A percentile compares a stretch with the other conserved stretches of the same genome.
Evolutionary conservation across 2,113 vertebrate species (phyloP).

Genomic region (Myrmecobius fasciatus): DNA sequence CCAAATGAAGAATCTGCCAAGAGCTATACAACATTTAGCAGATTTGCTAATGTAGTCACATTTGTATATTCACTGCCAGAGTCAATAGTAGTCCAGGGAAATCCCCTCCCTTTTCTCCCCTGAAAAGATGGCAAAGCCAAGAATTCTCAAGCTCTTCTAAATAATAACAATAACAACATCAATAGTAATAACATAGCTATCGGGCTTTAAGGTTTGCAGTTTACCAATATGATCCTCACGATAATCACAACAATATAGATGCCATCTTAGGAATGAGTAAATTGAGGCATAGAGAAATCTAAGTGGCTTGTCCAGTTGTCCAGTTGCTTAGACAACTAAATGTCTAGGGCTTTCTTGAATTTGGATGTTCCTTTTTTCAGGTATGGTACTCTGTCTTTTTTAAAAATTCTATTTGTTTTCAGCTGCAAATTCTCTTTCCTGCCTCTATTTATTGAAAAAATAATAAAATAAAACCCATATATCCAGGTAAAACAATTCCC

Average conservation of each 20-base stretch:
- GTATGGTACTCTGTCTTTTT: neutral
- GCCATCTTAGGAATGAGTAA: neutral
- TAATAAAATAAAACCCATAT: neutral
- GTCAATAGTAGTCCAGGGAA: neutral
- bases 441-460: neutral
- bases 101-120: neutral
- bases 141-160: neutral
- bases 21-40: neutral
- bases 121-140: neutral
- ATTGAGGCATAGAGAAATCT: neutral
- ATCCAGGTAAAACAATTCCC: neutral
- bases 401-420: neutral
- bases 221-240: neutral
- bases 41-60: conserved; percentile 48
- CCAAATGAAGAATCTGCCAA: conserved; percentile 48
- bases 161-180: neutral
- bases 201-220: neutral
- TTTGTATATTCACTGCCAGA: neutral
- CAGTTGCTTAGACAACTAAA: neutral
- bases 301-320: neutral
- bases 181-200: neutral
- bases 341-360: neutral
- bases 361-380: neutral
- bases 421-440: neutral
- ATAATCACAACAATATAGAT: neutral